phyloP scores from a whole-genome alignment of 1,140 invertebrate genomes.

The Zeugodacus cucurbitae region DNA sequence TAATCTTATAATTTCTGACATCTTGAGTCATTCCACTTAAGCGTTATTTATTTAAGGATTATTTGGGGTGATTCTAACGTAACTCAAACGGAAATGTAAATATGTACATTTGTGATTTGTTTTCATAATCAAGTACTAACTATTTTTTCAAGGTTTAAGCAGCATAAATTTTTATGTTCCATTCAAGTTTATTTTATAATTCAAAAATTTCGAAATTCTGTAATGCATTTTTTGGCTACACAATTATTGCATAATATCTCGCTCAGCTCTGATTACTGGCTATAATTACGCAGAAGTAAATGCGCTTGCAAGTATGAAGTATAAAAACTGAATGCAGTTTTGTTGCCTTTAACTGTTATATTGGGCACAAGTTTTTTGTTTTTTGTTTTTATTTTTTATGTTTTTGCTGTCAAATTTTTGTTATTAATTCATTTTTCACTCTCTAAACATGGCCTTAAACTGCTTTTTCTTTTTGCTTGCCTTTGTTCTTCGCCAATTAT shows the following conservation, averaged over 20 bases:
- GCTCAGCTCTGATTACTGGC: slow-evolving; percentile 27
- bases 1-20: too few species aligned
- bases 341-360: neutral
- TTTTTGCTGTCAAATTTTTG: neutral
- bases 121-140: neutral
- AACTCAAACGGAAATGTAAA: too few species aligned
- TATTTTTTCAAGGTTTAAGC: neutral
- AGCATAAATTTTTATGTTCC: neutral
- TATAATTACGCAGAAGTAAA: neutral
- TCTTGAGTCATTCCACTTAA: too few species aligned
- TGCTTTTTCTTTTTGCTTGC: neutral
- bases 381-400: neutral
- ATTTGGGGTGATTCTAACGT: too few species aligned
- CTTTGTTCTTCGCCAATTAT: neutral
- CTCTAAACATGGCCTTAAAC: slow-evolving; percentile 7
- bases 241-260: slow-evolving; percentile 19
- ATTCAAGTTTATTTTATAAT: neutral
- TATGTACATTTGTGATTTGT: too few species aligned
- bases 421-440: slow-evolving; percentile 12
- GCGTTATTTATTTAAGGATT: too few species aligned
- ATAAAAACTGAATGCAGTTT: neutral
- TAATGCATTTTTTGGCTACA: neutral
- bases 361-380: neutral
- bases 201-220: neutral
- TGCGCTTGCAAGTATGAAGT: too few species aligned